A percentile compares a stretch with the other conserved stretches of the same genome.
Evolutionary conservation across 2,113 vertebrate genomes (phyloP).

Genomic region (Colinus virginianus): DNA sequence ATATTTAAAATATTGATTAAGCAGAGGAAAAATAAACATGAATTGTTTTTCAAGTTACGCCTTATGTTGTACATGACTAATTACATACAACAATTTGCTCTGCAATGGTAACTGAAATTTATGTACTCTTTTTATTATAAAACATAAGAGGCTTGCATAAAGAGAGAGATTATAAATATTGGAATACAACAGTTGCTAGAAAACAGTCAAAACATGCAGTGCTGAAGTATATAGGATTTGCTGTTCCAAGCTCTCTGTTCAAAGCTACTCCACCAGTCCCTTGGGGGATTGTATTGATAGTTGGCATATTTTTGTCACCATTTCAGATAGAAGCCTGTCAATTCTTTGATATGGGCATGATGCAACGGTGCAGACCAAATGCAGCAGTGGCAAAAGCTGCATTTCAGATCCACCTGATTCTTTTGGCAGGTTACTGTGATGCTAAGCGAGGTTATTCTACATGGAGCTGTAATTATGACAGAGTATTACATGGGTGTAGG

Average conservation of each 20-base stretch:
- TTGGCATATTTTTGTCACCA: constrained; percentile 1
- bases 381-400: background rate
- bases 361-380: background rate
- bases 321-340: background rate
- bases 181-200: constrained; percentile 59
- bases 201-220: constrained; percentile 42
- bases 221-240: constrained; percentile 24
- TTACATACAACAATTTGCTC: constrained; percentile 67
- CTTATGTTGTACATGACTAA: constrained; percentile 73
- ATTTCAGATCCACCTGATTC: background rate
- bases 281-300: background rate
- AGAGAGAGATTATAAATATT: constrained; percentile 67
- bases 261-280: constrained; percentile 7
- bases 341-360: background rate
- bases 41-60: constrained; percentile 66
- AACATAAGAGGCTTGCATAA: constrained; percentile 67
- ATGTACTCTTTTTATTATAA: constrained; percentile 72
- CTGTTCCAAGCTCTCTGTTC: background rate
- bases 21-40: constrained; percentile 66
- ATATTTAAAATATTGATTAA: constrained; percentile 77
- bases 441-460: background rate
- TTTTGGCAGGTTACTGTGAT: background rate
- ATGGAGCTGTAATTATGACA: background rate
- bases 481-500: background rate
- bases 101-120: constrained; percentile 65